Conservation (phyloP, 2,888 invertebrate genomes). For the Minunthozetes semirufus region DNA sequence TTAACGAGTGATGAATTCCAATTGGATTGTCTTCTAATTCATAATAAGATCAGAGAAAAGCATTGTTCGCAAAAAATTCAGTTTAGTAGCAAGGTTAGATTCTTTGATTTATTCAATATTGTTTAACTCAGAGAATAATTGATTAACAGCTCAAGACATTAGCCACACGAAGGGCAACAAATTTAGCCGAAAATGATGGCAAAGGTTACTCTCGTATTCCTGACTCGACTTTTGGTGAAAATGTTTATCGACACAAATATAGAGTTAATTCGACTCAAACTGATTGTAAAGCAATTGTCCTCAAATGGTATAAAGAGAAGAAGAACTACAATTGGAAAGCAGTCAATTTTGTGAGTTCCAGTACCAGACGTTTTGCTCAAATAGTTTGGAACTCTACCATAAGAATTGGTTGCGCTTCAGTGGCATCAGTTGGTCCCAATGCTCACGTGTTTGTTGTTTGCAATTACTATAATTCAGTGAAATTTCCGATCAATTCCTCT, state of each 20-base stretch:
- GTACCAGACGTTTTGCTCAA: not conserved
- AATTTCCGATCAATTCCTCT: not conserved
- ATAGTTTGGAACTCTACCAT: conserved; percentile 3
- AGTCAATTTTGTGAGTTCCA: not conserved
- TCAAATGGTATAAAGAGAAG: not conserved
- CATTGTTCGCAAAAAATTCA: not conserved
- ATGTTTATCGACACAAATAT: not conserved
- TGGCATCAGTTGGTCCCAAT: not conserved
- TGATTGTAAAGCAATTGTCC: conserved; percentile 1
- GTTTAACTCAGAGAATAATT: not conserved
- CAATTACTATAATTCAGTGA: not conserved
- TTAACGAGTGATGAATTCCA: conserved; percentile 16
- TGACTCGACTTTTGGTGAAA: conserved; percentile 4
- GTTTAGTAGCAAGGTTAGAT: not conserved
- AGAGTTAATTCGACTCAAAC: not conserved
- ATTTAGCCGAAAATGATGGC: not conserved
- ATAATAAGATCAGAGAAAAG: conserved; percentile 8
- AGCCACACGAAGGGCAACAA: not conserved
- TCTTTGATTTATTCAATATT: not conserved
- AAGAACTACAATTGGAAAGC: not conserved
- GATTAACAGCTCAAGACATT: not conserved
- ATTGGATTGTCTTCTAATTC: conserved; percentile 17
- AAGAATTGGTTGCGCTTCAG: conserved; percentile 22
- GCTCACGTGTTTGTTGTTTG: not conserved
- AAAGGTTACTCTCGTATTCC: not conserved